Conservation (phyloP, 2,113 vertebrate species). For the Prinia subflava region DNA sequence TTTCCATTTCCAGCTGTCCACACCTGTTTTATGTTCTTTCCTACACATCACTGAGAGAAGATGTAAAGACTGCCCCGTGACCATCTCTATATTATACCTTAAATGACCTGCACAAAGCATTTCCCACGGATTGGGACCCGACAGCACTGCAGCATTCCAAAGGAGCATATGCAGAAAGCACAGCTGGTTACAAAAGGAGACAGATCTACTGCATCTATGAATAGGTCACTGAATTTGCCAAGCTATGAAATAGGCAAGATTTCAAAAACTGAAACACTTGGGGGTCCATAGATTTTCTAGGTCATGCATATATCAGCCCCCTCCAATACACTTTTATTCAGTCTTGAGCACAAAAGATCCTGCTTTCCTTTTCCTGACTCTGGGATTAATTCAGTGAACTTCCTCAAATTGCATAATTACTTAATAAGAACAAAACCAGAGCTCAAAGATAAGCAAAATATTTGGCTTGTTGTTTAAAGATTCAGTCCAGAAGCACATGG, state of each 20-base stretch:
- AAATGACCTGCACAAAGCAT: not conserved
- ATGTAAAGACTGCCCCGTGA: not conserved
- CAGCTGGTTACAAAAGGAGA: not conserved
- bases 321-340: not conserved
- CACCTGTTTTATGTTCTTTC: not conserved
- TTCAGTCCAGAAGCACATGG: not conserved
- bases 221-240: not conserved
- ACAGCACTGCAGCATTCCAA: not conserved
- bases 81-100: not conserved
- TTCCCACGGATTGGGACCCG: not conserved
- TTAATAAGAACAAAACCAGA: not conserved
- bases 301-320: not conserved
- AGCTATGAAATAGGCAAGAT: not conserved
- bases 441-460: not conserved
- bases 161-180: not conserved
- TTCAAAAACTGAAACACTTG: not conserved
- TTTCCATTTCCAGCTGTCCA: not conserved
- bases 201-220: not conserved
- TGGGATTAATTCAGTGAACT: not conserved
- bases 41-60: not conserved
- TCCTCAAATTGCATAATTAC: not conserved
- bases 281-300: not conserved
- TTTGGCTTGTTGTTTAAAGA: not conserved
- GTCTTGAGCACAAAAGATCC: not conserved
- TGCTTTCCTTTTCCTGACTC: not conserved